Evolutionary conservation across 1,140 invertebrate genomes (phyloP), one percentile per base, ranked within the genome.

Genomic region (Apis florea): DNA sequence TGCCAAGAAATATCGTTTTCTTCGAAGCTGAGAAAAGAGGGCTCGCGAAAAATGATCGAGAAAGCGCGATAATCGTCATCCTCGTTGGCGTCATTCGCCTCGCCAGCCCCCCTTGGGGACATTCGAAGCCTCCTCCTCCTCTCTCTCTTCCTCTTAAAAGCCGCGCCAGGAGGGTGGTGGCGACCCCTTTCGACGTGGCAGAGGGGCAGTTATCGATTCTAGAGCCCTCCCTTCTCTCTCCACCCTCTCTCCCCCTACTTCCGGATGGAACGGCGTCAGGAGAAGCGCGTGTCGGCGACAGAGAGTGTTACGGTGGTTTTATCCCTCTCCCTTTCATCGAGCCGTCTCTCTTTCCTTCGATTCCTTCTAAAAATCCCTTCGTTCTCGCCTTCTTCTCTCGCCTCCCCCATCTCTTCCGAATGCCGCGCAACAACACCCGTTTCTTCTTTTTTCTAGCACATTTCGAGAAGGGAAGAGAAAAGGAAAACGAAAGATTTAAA

Each of bases 171-270:
- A 82, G 84, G 86, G 87, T 87, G 88, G 82, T 83, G 89, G 86
- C 88, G 89, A 89, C 87, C 89, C 88, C 87, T 90, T 89, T 85
- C 82, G 85, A 81, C 88, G 78, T 83, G 82, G 83, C 86, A 87
- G 87, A 81, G 89, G 91, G 90, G 89, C 83, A 88, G 85, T 88
- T 92, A 93, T 93, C 92, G 92, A 93, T 93, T 92, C 88, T 80
- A 75, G 53, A 78, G 67, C 79, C 80, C 75, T 83, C 83, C 81
- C 84, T 85, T 83, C 82, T 84, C 79, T 78, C 67, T 21, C 40
- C n/a, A 11, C 17, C 83, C 83, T 19, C 83, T 86, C 82, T 76
- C 84, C 81, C 79, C 72, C 83, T 63, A 89, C 90, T 92, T 92
- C 87, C 89, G 90, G 85, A 90, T 90, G 89, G 90, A 92, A 90